phyloP scores from a whole-genome alignment of 2,797 vertebrate species.

The Spinibarbus caldwelli region DNA sequence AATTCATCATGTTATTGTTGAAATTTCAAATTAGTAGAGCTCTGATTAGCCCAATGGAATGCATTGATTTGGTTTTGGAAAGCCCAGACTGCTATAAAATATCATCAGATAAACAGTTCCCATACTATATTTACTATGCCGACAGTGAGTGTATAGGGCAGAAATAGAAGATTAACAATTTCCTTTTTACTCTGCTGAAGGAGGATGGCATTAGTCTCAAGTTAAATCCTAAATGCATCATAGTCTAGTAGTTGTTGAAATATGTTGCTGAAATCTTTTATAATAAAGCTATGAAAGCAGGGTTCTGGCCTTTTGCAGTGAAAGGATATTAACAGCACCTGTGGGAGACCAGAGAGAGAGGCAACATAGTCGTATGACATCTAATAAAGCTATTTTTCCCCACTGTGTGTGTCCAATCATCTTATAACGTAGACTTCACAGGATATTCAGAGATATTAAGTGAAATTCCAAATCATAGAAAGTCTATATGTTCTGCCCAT shows the following conservation, averaged over 20 bases:
- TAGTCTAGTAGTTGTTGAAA: slow-evolving; percentile 59
- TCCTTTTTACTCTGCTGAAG: slow-evolving; percentile 61
- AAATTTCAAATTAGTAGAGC: slow-evolving; percentile 41
- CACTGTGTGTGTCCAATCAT: slow-evolving; percentile 6
- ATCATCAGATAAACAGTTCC: slow-evolving; percentile 72
- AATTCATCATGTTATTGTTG: slow-evolving; percentile 49
- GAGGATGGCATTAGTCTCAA: slow-evolving; percentile 46
- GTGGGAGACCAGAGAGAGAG: slow-evolving; percentile 68
- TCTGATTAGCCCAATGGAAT: slow-evolving; percentile 46
- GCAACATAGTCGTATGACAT: slow-evolving; percentile 70
- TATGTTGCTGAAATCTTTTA: slow-evolving; percentile 67
- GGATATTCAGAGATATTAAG: slow-evolving; percentile 11
- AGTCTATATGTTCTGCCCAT: not conserved
- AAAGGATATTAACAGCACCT: slow-evolving; percentile 74
- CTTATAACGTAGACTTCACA: slow-evolving; percentile 26
- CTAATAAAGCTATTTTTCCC: slow-evolving; percentile 68
- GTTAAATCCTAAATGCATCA: slow-evolving; percentile 65
- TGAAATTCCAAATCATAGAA: not conserved
- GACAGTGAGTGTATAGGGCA: slow-evolving; percentile 67
- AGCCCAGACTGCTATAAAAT: slow-evolving; percentile 63
- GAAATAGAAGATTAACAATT: slow-evolving; percentile 66
- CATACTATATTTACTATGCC: slow-evolving; percentile 60
- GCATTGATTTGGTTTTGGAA: slow-evolving; percentile 76
- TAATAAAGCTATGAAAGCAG: slow-evolving; percentile 64
- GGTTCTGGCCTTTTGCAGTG: slow-evolving; percentile 65